phyloP scores from a whole-genome alignment of 2,888 invertebrate genomes.

The Lysandra bellargus region DNA sequence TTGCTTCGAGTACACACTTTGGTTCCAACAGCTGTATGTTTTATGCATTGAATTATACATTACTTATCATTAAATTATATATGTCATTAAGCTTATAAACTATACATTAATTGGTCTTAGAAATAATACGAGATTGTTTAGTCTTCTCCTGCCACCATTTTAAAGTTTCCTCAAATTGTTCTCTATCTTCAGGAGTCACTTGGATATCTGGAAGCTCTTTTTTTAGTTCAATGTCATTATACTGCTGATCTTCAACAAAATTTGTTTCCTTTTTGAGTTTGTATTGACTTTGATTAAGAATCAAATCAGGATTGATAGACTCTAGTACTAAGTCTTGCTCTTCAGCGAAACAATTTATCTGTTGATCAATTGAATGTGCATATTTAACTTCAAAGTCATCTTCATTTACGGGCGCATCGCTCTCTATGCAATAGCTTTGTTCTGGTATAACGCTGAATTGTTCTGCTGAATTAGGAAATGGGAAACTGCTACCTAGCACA shows the following conservation, averaged over 20 bases:
- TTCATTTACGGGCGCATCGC: conserved; percentile 64
- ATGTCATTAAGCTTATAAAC: background rate
- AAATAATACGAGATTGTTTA: conserved; percentile 56
- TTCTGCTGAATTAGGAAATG: conserved; percentile 72
- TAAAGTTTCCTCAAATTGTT: conserved; percentile 74
- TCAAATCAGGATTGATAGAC: conserved; percentile 60
- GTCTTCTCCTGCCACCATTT: conserved; percentile 80
- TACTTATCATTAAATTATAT: conserved; percentile 42
- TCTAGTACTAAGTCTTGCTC: conserved; percentile 55
- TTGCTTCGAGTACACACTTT: conserved; percentile 63
- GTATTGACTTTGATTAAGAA: conserved; percentile 57
- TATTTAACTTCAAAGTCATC: conserved; percentile 74
- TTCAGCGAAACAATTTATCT: conserved; percentile 54
- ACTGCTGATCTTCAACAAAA: conserved; percentile 66
- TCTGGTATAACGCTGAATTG: conserved; percentile 79
- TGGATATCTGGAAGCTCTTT: conserved; percentile 74
- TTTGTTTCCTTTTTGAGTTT: conserved; percentile 66
- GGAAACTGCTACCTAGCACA: conserved; percentile 73
- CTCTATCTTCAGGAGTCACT: conserved; percentile 72
- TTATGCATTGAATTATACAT: conserved; percentile 44
- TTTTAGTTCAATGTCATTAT: conserved; percentile 72
- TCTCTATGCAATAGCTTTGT: conserved; percentile 65
- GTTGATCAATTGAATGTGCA: conserved; percentile 65
- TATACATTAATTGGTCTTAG: conserved; percentile 46
- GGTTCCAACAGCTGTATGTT: conserved; percentile 76